Evolutionary conservation across 2,113 vertebrate species (phyloP), one percentile per base, ranked within the genome.

Genomic region (Bubo bubo): DNA sequence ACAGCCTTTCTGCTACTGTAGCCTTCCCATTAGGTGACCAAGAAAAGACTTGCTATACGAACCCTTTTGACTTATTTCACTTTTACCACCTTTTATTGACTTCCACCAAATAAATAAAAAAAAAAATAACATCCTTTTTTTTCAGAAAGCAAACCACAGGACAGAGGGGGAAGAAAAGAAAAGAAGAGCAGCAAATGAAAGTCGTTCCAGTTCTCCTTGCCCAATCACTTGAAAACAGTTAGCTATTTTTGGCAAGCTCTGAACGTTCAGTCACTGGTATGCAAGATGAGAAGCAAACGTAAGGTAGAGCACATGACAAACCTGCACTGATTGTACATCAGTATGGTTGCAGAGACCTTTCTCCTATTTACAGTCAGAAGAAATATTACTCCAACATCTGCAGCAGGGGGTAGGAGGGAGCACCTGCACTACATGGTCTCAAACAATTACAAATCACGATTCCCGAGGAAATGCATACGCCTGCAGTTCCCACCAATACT

Each of bases 191-290:
- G 58, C 74, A 72, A 70, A 86, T 32, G 11, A 60, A 93, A 95
- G 77, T 62, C 55, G 6, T 84, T 94, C 71, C 55, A 35, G 58
- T 55, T 62, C 92, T 95, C 90, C 87, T 96, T 21, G 4, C 50
- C 90, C 74, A 56, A 76, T 79, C 79, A 45, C 79, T 94, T 86
- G 92, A 73, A 74, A 86, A 91, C 58, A 76, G 68, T 4, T 23
- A 41, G 90, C 92, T 97, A 92, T 96, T 94, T 93, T 76, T 79
- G 92, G 97, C 96, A 93, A 67, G 26, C 89, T 94, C 82, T 43
- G 75, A 86, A 86, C 2, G 0, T 41, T 86, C 95, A 66, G 81
- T n/a, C 71, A 35, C 85, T 34, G 71, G 19, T 76, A 12, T 35
- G 88, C 90, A 88, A 92, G 90, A 90, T 1, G 90, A 96, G 96